Evolutionary conservation across 2,888 invertebrate species (phyloP).

Genomic region (Cataglyphis albicans): DNA sequence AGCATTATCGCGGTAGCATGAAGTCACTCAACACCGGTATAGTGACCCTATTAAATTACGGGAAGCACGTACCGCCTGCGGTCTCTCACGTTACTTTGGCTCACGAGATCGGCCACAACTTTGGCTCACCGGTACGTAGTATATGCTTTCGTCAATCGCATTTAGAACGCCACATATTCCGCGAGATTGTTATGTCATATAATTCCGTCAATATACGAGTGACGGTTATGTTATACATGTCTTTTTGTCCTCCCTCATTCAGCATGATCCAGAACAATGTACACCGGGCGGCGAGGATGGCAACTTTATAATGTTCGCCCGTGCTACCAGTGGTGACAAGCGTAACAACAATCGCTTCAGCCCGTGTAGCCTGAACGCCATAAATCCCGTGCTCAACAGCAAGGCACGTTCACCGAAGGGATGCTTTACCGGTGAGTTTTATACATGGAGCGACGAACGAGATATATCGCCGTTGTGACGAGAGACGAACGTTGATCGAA

Average conservation of each 20-base stretch:
- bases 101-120: constrained; percentile 99
- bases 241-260: constrained; percentile 77
- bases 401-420: constrained; percentile 96
- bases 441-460: not conserved
- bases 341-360: constrained; percentile 98
- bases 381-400: constrained; percentile 96
- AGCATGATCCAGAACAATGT: constrained; percentile 98
- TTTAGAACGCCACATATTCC: constrained; percentile 14
- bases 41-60: constrained; percentile 98
- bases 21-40: constrained; percentile 99
- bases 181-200: not conserved
- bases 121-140: constrained; percentile 96
- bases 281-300: constrained; percentile 98
- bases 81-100: constrained; percentile 99
- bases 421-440: constrained; percentile 93
- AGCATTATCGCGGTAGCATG: constrained; percentile 97
- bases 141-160: constrained; percentile 27
- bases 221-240: constrained; percentile 44
- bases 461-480: not conserved
- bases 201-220: constrained; percentile 60
- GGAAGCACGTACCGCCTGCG: constrained; percentile 98
- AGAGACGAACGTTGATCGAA: constrained; percentile 17
- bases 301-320: constrained; percentile 99
- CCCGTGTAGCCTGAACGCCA: constrained; percentile 96
- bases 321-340: constrained; percentile 99